These are phyloP conservation scores for Meloidogyne chitwoodi DNA, from an alignment of 1,140 invertebrate genomes.

Conservation along the genomic window DNA sequence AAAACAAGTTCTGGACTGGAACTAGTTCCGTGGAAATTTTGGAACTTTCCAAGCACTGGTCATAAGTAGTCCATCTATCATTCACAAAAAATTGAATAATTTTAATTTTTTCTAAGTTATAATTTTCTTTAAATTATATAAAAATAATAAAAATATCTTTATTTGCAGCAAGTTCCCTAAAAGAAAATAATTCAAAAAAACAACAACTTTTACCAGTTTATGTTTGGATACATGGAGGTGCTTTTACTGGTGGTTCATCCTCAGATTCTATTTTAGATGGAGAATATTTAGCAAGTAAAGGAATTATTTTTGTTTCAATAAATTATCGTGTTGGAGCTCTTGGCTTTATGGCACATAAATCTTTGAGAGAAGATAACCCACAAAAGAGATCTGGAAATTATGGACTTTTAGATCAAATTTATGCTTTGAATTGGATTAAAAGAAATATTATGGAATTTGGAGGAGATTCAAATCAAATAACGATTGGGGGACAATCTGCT, in stretches of 20 bases:
- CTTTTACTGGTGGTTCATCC: neutral
- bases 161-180: conserved; percentile 61
- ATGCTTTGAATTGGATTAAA: conserved; percentile 71
- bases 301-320: conserved; percentile 14
- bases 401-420: conserved; percentile 71
- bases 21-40: no score
- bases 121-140: no score
- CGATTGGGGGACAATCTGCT: conserved; percentile 67
- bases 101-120: no score
- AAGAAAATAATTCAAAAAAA: neutral
- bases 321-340: conserved; percentile 25
- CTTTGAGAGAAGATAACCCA: neutral
- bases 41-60: no score
- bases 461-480: conserved; percentile 71
- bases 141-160: no score
- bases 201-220: conserved; percentile 71
- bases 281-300: neutral
- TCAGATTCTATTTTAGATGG: conserved; percentile 60
- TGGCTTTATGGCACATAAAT: conserved; percentile 32
- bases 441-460: conserved; percentile 72
- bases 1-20: no score
- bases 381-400: conserved; percentile 12
- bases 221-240: conserved; percentile 73
- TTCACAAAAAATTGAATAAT: no score
- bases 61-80: no score